Percentiles rank a stretch among this genome's conserved stretches.
phyloP scores from a whole-genome alignment of 2,113 vertebrate genomes.

The Acrocephalus arundinaceus region DNA sequence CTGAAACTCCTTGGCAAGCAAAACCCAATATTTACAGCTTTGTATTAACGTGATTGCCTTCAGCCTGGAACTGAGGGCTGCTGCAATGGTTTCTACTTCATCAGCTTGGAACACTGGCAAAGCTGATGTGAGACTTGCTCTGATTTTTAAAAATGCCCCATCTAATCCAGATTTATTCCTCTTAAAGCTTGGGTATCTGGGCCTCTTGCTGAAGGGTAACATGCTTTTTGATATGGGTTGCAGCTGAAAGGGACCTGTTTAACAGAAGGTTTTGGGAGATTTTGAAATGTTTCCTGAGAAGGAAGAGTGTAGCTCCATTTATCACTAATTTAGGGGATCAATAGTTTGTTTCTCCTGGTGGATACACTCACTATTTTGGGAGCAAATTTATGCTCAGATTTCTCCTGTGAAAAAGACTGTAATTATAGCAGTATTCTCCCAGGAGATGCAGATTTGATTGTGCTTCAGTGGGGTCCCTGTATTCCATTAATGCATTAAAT shows the following conservation, averaged over 20 bases:
- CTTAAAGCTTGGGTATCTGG: not conserved
- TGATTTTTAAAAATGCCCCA: not conserved
- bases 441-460: not conserved
- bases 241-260: not conserved
- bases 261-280: not conserved
- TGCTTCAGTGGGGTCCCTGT: not conserved
- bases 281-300: not conserved
- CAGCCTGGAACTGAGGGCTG: not conserved
- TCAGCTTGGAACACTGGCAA: not conserved
- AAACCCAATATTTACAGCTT: not conserved
- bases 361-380: not conserved
- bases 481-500: not conserved
- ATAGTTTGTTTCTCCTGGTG: not conserved
- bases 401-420: not conserved
- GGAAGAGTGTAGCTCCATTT: not conserved
- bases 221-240: not conserved
- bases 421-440: not conserved
- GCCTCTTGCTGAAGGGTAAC: not conserved
- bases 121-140: not conserved
- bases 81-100: not conserved
- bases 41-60: not conserved
- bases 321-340: not conserved
- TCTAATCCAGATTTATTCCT: not conserved
- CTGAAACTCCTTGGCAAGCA: not conserved
- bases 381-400: not conserved